Base-by-base conservation (phyloP, 2,113 vertebrate species). In the Pachycephala philippinensis region DNA sequence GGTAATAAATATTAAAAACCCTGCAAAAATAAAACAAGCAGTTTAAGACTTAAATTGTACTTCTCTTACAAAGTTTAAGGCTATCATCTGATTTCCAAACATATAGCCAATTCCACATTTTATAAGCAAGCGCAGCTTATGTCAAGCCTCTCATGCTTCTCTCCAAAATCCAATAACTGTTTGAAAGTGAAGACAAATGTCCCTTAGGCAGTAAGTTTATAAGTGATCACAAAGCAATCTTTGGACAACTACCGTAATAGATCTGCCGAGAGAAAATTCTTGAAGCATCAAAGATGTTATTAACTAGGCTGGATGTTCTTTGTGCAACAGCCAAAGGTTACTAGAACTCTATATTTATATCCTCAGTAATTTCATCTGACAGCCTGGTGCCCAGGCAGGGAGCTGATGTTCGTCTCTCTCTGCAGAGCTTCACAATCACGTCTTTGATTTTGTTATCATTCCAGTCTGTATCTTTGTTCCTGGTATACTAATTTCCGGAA, bases 271-370 rank as follows among this genome's bases (percentile, higher is more conserved):
- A 94, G 57, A 91, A 94, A 92, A 95, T 91, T 86, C 71, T 70
- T 90, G 88, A 93, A 81, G 68, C 28, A 37, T 57, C 44, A 86
- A 93, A 86, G 64, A 74, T 64, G 64, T 26, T 75, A 69, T 83
- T 95, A 89, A 92, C 60, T 21, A 59, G 71, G 59, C 64, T 89
- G 39, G 19, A 50, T 66, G 28, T 37, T 74, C n/a, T 63, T 27
- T 76, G 71, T 70, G 37, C 40, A 74, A 37, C 35, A 90, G 89
- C 83, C 81, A 88, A 91, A 94, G 68, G 47, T 94, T 90, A 86
- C 54, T 76, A 69, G 42, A 85, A 84, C 63, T 84, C 77, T 85
- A 3, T 94, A 89, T 90, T 97, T 96, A 87, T 93, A 87, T 28
- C 53, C 59, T 56, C 10, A 60, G 90, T 47, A 82, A 84, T 70